A percentile compares a stretch with the other conserved stretches of the same genome.
Conservation (phyloP, 2,113 vertebrate genomes). For the Vicugna pacos region DNA sequence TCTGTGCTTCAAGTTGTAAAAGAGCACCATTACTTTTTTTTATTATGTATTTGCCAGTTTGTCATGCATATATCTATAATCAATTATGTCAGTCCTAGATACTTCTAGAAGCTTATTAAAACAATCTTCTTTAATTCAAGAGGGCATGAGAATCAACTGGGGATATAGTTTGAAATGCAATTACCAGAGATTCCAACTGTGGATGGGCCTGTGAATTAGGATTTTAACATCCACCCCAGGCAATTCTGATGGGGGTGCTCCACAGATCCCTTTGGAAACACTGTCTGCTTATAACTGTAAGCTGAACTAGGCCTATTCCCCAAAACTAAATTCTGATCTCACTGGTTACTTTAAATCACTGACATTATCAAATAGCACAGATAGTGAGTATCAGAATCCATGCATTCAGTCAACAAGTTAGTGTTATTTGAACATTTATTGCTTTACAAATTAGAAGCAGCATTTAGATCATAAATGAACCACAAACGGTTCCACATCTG, state of each 20-base stretch:
- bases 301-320: neutral
- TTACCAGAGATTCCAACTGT: neutral
- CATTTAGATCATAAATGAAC: slow-evolving; percentile 24
- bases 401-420: slow-evolving; percentile 66
- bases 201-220: neutral
- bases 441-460: slow-evolving; percentile 66
- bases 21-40: neutral
- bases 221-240: neutral
- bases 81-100: neutral
- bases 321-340: slow-evolving; percentile 17
- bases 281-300: neutral
- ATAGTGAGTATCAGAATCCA: slow-evolving; percentile 42
- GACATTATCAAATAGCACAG: neutral
- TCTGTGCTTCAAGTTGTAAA: neutral
- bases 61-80: neutral
- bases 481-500: neutral
- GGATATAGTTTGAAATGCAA: neutral
- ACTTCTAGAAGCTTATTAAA: slow-evolving; percentile 28
- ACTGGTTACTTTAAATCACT: slow-evolving; percentile 1
- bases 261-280: neutral
- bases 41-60: neutral
- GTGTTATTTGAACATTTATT: slow-evolving; percentile 48
- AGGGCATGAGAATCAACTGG: neutral
- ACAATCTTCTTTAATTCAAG: slow-evolving; percentile 27
- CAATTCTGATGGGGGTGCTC: neutral